phyloP scores from a whole-genome alignment of 2,888 invertebrate species.

The Lucinisca nassula region DNA sequence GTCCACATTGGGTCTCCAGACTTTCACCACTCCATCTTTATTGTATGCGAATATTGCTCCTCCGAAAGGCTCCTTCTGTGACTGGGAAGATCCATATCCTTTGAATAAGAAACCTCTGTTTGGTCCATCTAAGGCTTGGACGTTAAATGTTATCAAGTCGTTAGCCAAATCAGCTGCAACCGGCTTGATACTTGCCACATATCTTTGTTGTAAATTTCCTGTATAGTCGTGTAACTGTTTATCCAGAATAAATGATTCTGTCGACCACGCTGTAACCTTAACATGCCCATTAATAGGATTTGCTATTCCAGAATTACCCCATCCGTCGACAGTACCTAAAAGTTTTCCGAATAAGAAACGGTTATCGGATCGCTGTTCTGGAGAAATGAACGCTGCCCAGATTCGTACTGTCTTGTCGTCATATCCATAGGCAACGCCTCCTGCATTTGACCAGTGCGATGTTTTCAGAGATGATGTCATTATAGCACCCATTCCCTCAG shows the following conservation, averaged over 20 bases:
- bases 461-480: neutral
- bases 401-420: slow-evolving; percentile 33
- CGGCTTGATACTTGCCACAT: neutral
- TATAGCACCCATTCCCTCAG: neutral
- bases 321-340: slow-evolving; percentile 21
- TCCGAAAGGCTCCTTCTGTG: slow-evolving; percentile 21
- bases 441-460: slow-evolving; percentile 2
- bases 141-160: slow-evolving; percentile 33
- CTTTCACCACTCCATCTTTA: slow-evolving; percentile 21
- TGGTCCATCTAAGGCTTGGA: slow-evolving; percentile 41
- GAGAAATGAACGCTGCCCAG: slow-evolving; percentile 30
- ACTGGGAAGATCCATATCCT: slow-evolving; percentile 45
- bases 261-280: slow-evolving; percentile 11
- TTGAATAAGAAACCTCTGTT: slow-evolving; percentile 49
- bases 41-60: slow-evolving; percentile 48
- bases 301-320: neutral
- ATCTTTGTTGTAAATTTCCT: neutral
- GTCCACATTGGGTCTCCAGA: slow-evolving; percentile 41
- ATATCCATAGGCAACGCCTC: slow-evolving; percentile 40
- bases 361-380: neutral
- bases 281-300: neutral
- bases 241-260: neutral
- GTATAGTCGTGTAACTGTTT: neutral
- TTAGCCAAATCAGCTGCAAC: neutral
- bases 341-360: neutral